These are phyloP conservation scores for Heliconius cydno DNA, from an alignment of 2,888 invertebrate species.

Conservation along the genomic window DNA sequence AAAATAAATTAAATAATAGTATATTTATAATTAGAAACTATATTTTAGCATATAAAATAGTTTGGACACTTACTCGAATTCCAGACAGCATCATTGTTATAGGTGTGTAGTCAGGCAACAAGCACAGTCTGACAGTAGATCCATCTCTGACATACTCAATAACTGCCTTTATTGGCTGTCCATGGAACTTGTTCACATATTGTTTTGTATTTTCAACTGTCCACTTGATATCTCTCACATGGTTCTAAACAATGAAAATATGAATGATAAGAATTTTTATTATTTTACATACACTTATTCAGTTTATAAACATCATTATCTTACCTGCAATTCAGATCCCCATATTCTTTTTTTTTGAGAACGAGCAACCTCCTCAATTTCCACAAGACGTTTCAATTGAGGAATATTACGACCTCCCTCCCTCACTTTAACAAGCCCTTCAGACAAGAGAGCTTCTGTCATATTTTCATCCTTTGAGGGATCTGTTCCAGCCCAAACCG, in stretches of 20 bases:
- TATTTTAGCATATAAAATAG: constrained; percentile 11
- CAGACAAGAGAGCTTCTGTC: constrained; percentile 92
- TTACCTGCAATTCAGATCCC: constrained; percentile 76
- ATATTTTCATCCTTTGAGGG: constrained; percentile 91
- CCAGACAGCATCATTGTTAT: constrained; percentile 98
- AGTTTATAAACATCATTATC: neutral
- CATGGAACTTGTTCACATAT: constrained; percentile 92
- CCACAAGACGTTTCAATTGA: constrained; percentile 87
- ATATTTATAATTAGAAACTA: constrained; percentile 7
- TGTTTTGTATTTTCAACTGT: constrained; percentile 88
- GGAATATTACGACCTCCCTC: constrained; percentile 83
- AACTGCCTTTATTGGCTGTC: constrained; percentile 94
- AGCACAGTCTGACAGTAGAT: constrained; percentile 95
- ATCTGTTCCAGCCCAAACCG: constrained; percentile 93
- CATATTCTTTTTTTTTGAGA: constrained; percentile 94
- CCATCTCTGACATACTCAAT: constrained; percentile 99
- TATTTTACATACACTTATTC: neutral
- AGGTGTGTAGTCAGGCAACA: constrained; percentile 95
- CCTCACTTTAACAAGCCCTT: constrained; percentile 93
- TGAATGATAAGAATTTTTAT: neutral
- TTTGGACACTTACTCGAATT: constrained; percentile 86
- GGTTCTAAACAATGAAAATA: constrained; percentile 75
- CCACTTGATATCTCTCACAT: constrained; percentile 95
- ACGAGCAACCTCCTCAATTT: constrained; percentile 95
- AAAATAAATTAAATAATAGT: constrained; percentile 25